These are phyloP conservation scores for Apogon talboti DNA, from an alignment of 2,797 vertebrate species.

Conservation along the genomic window DNA sequence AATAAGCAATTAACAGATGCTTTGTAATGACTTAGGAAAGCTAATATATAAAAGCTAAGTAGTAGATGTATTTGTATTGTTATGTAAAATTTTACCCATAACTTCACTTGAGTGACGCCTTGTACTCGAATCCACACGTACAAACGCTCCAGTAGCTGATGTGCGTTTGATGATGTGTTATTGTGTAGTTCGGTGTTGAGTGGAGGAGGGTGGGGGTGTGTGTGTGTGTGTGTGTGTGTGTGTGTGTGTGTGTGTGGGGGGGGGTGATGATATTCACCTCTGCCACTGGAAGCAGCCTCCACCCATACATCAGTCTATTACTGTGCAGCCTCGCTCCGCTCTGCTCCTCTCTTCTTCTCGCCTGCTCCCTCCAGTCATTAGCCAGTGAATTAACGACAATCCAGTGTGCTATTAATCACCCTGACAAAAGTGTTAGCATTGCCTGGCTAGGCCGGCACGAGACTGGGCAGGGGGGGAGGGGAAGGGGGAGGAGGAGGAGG, in stretches of 20 bases:
- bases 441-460: conserved; percentile 84
- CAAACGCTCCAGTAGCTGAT: conserved; percentile 1
- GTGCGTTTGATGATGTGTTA: conserved; percentile 17
- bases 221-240: no score
- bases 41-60: no score
- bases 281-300: conserved; percentile 91
- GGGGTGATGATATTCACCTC: conserved; percentile 97
- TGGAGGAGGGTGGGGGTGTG: not conserved
- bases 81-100: no score
- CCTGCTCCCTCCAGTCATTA: conserved; percentile 92
- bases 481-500: conserved; percentile 23
- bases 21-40: no score
- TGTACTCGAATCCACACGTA: no score
- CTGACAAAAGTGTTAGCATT: conserved; percentile 96
- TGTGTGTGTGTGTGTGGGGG: no score
- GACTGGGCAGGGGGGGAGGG: conserved; percentile 57
- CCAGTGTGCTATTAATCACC: conserved; percentile 97
- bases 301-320: conserved; percentile 98
- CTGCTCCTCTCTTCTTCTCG: conserved; percentile 74
- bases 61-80: no score
- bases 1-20: no score
- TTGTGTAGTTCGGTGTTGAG: not conserved
- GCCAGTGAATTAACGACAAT: conserved; percentile 98
- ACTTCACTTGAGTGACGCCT: no score
- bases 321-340: conserved; percentile 81